phyloP scores from a whole-genome alignment of 2,888 invertebrate species.

The Villa cingulata region DNA sequence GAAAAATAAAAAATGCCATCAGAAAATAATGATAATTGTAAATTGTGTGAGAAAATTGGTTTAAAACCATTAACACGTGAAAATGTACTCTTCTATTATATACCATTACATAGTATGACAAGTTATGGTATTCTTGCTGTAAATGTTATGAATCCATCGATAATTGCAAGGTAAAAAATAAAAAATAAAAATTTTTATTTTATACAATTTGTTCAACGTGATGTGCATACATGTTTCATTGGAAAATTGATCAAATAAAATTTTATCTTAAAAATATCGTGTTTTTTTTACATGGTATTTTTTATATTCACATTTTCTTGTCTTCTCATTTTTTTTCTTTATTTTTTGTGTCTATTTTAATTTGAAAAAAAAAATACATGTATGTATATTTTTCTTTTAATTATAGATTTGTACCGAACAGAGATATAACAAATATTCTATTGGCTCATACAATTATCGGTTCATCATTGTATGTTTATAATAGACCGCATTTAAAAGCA shows the following conservation, averaged over 20 bases:
- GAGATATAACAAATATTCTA: constrained; percentile 69
- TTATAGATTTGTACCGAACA: constrained; percentile 50
- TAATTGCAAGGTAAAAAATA: constrained; percentile 49
- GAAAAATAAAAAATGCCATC: constrained; percentile 20
- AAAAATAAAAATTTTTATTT: no score
- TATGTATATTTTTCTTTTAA: no score
- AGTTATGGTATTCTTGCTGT: constrained; percentile 61
- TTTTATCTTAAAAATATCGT: no score
- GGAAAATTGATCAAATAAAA: no score
- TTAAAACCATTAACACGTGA: constrained; percentile 56
- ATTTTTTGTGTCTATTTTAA: no score
- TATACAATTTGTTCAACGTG: no score
- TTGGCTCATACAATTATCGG: constrained; percentile 70
- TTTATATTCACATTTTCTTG: no score
- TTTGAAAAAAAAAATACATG: no score
- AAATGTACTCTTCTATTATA: constrained; percentile 60
- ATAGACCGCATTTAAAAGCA: constrained; percentile 59
- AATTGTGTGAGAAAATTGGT: constrained; percentile 29
- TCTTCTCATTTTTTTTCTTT: constrained; percentile 9
- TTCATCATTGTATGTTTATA: constrained; percentile 69
- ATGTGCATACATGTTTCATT: no score
- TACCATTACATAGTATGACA: constrained; percentile 58
- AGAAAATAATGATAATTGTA: constrained; percentile 22
- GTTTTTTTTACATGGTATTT: no score
- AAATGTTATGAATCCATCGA: constrained; percentile 71